Conservation (phyloP, 2,888 invertebrate genomes). For the Volucella inanis region DNA sequence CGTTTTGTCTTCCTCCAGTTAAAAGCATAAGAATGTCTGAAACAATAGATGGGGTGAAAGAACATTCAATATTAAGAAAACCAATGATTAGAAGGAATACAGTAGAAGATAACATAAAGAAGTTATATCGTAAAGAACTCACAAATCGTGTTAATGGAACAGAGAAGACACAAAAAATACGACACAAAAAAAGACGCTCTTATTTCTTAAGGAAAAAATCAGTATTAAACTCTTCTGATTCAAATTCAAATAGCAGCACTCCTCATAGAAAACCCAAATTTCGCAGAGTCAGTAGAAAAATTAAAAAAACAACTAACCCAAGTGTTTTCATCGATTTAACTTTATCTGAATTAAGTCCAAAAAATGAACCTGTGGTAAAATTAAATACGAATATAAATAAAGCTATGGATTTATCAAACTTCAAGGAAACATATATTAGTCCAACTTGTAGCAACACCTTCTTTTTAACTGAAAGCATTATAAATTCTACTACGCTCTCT, state of each 20-base stretch:
- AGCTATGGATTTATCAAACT: background rate
- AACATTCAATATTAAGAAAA: background rate
- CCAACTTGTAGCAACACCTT: slow-evolving; percentile 22
- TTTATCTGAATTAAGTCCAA: background rate
- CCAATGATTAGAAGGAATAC: background rate
- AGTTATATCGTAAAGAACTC: background rate
- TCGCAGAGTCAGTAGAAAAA: background rate
- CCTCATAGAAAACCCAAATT: slow-evolving; percentile 6
- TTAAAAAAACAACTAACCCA: background rate
- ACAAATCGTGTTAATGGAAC: background rate
- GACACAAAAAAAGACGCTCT: slow-evolving; percentile 37
- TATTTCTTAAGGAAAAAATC: slow-evolving; percentile 22
- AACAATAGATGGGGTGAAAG: background rate
- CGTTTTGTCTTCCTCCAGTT: background rate
- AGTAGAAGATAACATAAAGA: background rate
- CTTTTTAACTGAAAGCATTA: slow-evolving; percentile 39
- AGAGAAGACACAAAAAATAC: background rate
- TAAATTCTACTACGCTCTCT: slow-evolving; percentile 43
- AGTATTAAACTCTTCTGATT: slow-evolving; percentile 17
- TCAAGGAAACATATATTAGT: background rate
- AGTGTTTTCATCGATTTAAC: background rate
- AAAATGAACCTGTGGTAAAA: background rate
- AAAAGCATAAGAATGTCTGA: background rate
- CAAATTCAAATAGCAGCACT: background rate
- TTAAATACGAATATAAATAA: background rate